Evolutionary conservation across 2,888 invertebrate genomes (phyloP).

Genomic region (Apamea crenata): DNA sequence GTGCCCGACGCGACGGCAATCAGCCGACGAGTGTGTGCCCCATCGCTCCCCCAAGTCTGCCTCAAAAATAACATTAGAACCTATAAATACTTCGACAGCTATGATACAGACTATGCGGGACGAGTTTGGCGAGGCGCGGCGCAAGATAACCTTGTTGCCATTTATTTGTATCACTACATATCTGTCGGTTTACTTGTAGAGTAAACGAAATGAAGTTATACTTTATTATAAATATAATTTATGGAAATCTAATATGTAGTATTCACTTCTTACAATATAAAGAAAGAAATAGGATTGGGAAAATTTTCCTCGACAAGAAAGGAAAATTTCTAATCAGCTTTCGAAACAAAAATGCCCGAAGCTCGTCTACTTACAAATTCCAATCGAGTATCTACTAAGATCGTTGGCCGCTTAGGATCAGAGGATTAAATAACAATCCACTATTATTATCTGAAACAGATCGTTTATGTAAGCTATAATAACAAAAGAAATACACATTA

Average conservation of each 20-base stretch:
- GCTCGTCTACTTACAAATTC: conserved; percentile 54
- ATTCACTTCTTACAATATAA: conserved; percentile 10
- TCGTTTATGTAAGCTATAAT: conserved; percentile 46
- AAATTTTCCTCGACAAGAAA: conserved; percentile 26
- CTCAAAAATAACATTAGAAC: conserved; percentile 77
- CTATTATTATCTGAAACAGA: conserved; percentile 46
- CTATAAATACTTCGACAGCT: conserved; percentile 60
- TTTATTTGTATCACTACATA: conserved; percentile 32
- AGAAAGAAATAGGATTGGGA: conserved; percentile 5
- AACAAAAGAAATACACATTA: conserved; percentile 57
- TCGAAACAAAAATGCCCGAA: conserved; percentile 47
- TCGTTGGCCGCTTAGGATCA: conserved; percentile 43
- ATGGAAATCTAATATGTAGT: conserved; percentile 8
- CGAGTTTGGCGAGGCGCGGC: conserved; percentile 26
- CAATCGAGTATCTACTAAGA: conserved; percentile 44
- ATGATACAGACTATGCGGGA: conserved; percentile 32
- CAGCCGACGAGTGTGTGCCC: conserved; percentile 76
- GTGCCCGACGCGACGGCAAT: conserved; percentile 77
- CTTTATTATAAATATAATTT: neutral
- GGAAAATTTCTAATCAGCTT: conserved; percentile 59
- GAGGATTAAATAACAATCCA: conserved; percentile 48
- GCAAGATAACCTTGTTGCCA: conserved; percentile 24
- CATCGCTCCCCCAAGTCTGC: conserved; percentile 72
- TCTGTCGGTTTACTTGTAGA: neutral
- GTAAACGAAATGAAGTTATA: neutral